phyloP scores from a whole-genome alignment of 2,113 vertebrate genomes.

The Canis aureus region DNA sequence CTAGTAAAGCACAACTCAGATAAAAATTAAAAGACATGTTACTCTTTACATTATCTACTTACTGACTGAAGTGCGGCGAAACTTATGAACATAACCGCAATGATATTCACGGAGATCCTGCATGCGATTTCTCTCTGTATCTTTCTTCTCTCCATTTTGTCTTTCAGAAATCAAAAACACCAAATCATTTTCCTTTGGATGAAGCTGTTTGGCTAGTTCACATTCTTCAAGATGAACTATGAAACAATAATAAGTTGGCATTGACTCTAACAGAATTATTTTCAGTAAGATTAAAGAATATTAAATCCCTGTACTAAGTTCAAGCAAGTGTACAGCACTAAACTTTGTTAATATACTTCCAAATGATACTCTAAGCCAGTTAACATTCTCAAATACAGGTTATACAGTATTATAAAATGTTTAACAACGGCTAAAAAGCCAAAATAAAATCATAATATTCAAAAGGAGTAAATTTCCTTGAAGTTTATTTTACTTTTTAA shows the following conservation, averaged over 20 bases:
- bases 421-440: background rate
- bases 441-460: slow-evolving; percentile 28
- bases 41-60: slow-evolving; percentile 61
- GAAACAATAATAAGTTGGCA: slow-evolving; percentile 18
- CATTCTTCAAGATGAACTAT: slow-evolving; percentile 83
- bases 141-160: slow-evolving; percentile 54
- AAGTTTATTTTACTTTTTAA: slow-evolving; percentile 39
- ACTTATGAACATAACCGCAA: slow-evolving; percentile 87
- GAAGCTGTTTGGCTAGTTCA: slow-evolving; percentile 86
- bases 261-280: background rate
- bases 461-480: background rate
- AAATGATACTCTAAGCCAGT: background rate
- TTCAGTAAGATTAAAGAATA: background rate
- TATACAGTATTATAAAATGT: background rate
- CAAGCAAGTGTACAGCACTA: background rate
- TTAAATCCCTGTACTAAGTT: background rate
- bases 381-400: background rate
- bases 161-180: slow-evolving; percentile 88
- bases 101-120: slow-evolving; percentile 46
- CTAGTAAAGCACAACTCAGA: background rate
- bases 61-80: slow-evolving; percentile 81
- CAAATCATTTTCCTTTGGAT: slow-evolving; percentile 92
- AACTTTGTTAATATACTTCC: background rate
- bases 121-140: slow-evolving; percentile 56
- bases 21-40: too few species aligned